These are phyloP conservation scores for Lepidurus apus DNA, from an alignment of 1,140 invertebrate species.

Conservation along the genomic window DNA sequence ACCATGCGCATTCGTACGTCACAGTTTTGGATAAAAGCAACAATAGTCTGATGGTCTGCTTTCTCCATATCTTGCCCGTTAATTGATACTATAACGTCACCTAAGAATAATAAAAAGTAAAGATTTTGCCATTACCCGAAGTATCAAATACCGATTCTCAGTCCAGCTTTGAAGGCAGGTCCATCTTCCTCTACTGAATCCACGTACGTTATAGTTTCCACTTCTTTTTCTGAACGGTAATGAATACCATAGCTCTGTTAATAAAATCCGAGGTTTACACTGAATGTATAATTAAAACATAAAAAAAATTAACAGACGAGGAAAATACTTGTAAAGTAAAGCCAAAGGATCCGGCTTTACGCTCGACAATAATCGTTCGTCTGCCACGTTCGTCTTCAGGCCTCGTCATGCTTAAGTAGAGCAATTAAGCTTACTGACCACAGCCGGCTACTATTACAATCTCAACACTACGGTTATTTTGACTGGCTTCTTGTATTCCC, in stretches of 20 bases:
- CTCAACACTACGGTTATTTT: neutral
- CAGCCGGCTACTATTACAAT: neutral
- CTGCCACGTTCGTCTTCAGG: slow-evolving; percentile 23
- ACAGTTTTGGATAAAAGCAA: slow-evolving; percentile 84
- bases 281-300: slow-evolving; percentile 23
- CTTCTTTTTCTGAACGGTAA: slow-evolving; percentile 79
- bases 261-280: slow-evolving; percentile 33
- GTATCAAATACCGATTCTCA: slow-evolving; percentile 66
- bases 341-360: slow-evolving; percentile 83
- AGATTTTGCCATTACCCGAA: neutral
- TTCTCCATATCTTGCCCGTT: slow-evolving; percentile 89
- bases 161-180: slow-evolving; percentile 79
- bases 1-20: slow-evolving; percentile 87
- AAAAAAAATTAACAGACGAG: slow-evolving; percentile 28
- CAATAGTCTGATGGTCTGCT: slow-evolving; percentile 81
- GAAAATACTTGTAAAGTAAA: slow-evolving; percentile 74
- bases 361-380: slow-evolving; percentile 77
- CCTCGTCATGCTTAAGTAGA: neutral
- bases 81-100: slow-evolving; percentile 87
- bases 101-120: slow-evolving; percentile 40
- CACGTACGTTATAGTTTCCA: slow-evolving; percentile 92
- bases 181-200: slow-evolving; percentile 91
- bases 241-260: slow-evolving; percentile 88
- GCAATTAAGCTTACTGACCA: slow-evolving; percentile 2
- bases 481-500: slow-evolving; percentile 3